Evolutionary conservation across 2,797 vertebrate species (phyloP), one percentile per base, ranked within the genome.

Genomic region (Sarcophilus harrisii): DNA sequence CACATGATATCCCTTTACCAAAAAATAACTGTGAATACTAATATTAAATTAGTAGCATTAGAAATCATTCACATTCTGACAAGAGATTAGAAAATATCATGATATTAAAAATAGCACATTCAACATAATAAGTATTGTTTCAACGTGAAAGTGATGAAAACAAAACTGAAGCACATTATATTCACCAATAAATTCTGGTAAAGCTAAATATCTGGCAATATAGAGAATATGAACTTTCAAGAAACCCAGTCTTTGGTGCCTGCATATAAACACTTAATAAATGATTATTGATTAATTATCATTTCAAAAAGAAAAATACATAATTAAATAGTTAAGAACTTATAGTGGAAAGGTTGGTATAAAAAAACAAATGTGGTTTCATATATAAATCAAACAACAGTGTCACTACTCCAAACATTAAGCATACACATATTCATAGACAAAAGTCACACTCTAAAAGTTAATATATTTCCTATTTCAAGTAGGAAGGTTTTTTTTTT

Each of bases 291-390:
- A 27, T 81, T 81, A 24, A 45, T 38, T 81, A 94, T 91, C 90
- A 93, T 95, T 49, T 91, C 91, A 62, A 91, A 28, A 29, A 93
- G 91, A 95, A 96, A 94, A 96, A 57, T 93, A 91, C 49, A 10
- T 57, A 89, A 95, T 91, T 93, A 92, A 92, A 92, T 58, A 95
- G 60, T 93, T 57, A 29, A 24, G 91, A 55, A 92, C 52, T 93
- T 93, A 27, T 45, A 95, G 59, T 93, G 38, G 18, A 95, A 97
- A 93, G 89, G 60, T 54, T n/a, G 58, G 52, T 29, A 91, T 92
- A 94, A 95, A 95, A 87, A 93, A 91, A 93, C 92, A 97, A 81
- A 55, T 95, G 54, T 3, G 13, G 60, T 94, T 60, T 96, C n/a
- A 95, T 59, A 58, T 73, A 57, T 81, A 81, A 94, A 73, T 94